These are phyloP conservation scores for Ancistrus triradiatus DNA, from an alignment of 2,113 vertebrate genomes.

Conservation along the genomic window DNA sequence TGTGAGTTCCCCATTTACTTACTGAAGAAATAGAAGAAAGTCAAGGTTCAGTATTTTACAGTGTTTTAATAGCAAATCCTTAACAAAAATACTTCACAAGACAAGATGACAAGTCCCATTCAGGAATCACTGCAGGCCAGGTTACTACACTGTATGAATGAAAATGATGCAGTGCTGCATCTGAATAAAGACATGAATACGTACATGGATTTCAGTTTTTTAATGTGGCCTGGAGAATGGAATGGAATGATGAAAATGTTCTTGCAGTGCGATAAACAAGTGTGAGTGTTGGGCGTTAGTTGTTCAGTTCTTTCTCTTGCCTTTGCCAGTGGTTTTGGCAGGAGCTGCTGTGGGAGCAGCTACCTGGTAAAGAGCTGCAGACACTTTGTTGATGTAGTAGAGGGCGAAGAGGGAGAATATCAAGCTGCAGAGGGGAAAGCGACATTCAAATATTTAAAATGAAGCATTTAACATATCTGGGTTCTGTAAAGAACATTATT, in stretches of 20 bases:
- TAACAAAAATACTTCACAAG: slow-evolving; percentile 28
- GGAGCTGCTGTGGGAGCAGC: slow-evolving; percentile 59
- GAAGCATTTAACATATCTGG: no score
- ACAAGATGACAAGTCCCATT: background rate
- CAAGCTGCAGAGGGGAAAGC: slow-evolving; percentile 66
- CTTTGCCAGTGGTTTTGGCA: slow-evolving; percentile 79
- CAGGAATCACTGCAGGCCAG: background rate
- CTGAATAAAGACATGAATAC: background rate
- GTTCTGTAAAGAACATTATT: no score
- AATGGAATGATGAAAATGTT: slow-evolving; percentile 5
- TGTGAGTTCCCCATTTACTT: no score
- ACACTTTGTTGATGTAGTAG: slow-evolving; percentile 97
- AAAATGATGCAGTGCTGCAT: background rate
- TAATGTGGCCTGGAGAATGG: background rate
- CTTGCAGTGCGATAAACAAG: background rate
- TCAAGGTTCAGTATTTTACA: background rate
- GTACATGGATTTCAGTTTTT: background rate
- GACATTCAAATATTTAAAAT: no score
- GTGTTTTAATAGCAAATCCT: slow-evolving; percentile 40
- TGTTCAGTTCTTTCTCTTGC: slow-evolving; percentile 87
- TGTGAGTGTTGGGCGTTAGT: background rate
- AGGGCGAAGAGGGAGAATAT: slow-evolving; percentile 90
- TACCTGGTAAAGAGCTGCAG: slow-evolving; percentile 86
- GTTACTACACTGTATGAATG: background rate
- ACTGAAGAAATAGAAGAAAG: background rate